These are phyloP conservation scores for Apantesis nais DNA, from an alignment of 2,888 invertebrate genomes.

Conservation along the genomic window DNA sequence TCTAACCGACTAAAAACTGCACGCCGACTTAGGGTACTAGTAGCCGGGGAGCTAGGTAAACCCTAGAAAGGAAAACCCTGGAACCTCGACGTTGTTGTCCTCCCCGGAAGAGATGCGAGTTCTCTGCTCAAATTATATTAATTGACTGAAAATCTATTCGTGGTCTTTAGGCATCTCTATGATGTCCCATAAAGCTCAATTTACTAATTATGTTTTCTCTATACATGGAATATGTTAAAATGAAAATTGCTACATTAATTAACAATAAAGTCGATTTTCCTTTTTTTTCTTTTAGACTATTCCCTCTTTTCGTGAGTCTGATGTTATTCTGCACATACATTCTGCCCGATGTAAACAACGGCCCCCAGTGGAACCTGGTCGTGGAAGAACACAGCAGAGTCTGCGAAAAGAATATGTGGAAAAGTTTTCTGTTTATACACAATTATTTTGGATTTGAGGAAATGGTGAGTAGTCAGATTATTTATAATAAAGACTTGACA, in stretches of 20 bases:
- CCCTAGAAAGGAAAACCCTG: no score
- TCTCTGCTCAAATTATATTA: no score
- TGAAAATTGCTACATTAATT: not conserved
- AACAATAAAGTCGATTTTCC: not conserved
- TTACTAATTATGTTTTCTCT: not conserved
- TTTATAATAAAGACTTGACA: no score
- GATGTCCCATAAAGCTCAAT: not conserved
- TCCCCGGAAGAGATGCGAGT: no score
- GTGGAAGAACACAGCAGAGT: slow-evolving; percentile 83
- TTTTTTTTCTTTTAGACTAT: slow-evolving; percentile 66
- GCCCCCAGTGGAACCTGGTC: slow-evolving; percentile 86
- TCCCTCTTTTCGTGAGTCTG: slow-evolving; percentile 80
- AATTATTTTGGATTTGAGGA: slow-evolving; percentile 86
- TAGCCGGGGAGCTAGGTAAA: no score
- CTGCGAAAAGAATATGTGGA: slow-evolving; percentile 86
- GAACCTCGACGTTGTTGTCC: no score
- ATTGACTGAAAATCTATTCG: no score
- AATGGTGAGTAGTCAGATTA: slow-evolving; percentile 72
- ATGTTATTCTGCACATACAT: slow-evolving; percentile 86
- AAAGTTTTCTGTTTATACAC: slow-evolving; percentile 85
- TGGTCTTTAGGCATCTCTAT: not conserved
- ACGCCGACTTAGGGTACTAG: no score
- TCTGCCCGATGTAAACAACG: slow-evolving; percentile 80
- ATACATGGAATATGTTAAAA: not conserved
- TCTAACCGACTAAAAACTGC: no score